Evolutionary conservation across 53 echinoderm and acorn worm species (phyloP), one percentile per base, ranked within the genome.

Genomic region (Patiria pectinifera): DNA sequence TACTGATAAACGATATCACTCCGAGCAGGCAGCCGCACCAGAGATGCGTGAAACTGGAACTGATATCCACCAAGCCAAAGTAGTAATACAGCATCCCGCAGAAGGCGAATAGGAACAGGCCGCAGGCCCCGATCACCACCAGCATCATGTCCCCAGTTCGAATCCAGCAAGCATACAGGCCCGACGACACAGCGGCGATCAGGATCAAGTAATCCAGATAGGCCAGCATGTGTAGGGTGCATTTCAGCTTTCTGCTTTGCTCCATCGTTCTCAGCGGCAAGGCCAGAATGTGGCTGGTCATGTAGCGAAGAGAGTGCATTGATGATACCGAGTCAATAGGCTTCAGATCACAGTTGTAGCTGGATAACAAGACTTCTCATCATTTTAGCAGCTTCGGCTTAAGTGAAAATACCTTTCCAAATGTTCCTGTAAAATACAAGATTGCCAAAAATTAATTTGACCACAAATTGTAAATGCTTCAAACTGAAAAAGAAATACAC

Each of bases 61-160:
- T 96, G 71, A 96, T 89, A 76, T 97, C 94, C 45, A 85, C 86
- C 5, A 94, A 58, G 49, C 89, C 91, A 24, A 97, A 99, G 91
- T 99, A 99, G 82, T 99, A 99, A 78, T 99, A 99, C 70, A 99
- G 89, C 85, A 99, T 99, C n/a, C 96, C 92, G 49, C 96, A 96
- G 69, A 99, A 91, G 69, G 96, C 93, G 9, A 97, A 96, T 25
- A 99, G 92, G 35, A 99, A 86, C 63, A 99, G 85, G 15, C 99
- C 97, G 35, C 91, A 95, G 16, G 87, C 94, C 11, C 93, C 95
- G 13, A 97, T 91, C 35, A 96, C 94, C 25, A 99, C 85, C 75
- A 99, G 89, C 83, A 94, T 93, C 53, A 93, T 89, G 80, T 97
- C 93, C 4, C 87, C 74, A 11, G 95, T 97, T 77, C 92, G 95